Evolutionary conservation across 2,888 invertebrate genomes (phyloP).

Genomic region (Platycheirus albimanus): DNA sequence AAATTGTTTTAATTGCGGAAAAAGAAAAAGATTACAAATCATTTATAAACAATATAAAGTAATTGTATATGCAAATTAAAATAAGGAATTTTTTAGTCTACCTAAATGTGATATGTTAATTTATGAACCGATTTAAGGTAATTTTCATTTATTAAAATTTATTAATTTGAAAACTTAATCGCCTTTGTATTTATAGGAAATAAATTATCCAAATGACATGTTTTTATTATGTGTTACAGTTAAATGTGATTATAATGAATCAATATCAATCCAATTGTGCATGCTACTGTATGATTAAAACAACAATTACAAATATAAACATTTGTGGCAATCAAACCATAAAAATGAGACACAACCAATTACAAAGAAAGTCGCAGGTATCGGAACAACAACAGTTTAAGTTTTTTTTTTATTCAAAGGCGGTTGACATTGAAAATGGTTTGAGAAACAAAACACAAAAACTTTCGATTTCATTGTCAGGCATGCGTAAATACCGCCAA

Average conservation of each 20-base stretch:
- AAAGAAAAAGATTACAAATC: background rate
- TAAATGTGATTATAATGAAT: conserved; percentile 8
- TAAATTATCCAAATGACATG: background rate
- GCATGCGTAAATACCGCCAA: conserved; percentile 13
- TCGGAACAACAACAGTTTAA: no score
- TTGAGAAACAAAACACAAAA: conserved; percentile 8
- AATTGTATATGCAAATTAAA: conserved; percentile 2
- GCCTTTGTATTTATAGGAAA: background rate
- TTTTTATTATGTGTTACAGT: background rate
- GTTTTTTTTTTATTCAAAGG: background rate
- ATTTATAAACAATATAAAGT: background rate
- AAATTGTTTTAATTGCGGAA: background rate
- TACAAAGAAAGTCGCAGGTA: conserved; percentile 13
- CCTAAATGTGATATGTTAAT: conserved; percentile 19
- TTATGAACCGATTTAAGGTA: conserved; percentile 19
- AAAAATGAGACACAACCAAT: conserved; percentile 4
- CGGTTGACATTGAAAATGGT: conserved; percentile 38
- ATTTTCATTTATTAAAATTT: conserved; percentile 16
- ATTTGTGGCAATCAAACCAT: conserved; percentile 22
- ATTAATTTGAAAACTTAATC: background rate
- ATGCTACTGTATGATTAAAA: conserved; percentile 13
- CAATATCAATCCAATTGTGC: conserved; percentile 25
- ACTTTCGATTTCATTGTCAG: conserved; percentile 64
- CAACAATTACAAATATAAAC: conserved; percentile 4
- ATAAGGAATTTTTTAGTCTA: background rate